Evolutionary conservation across 2,797 vertebrate species (phyloP), one percentile per base, ranked within the genome.

Genomic region (Chloroceryle amazona): DNA sequence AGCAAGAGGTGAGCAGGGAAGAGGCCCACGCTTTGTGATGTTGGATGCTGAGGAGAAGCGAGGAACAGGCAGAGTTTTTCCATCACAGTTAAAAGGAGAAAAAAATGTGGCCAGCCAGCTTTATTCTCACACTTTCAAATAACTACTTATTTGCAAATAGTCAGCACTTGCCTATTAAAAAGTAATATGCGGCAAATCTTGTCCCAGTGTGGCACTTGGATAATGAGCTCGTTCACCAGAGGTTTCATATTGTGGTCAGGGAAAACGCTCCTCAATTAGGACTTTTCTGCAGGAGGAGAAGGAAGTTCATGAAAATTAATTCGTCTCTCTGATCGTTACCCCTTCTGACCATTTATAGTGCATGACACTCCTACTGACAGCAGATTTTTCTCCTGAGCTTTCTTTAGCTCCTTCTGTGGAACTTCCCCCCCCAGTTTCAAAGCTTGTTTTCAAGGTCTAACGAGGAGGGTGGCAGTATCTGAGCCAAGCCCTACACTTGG

Each of bases 91-190:
- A 46, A 58, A 86, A 93, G 33, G 2, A 60, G n/a, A 51, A 25
- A 35, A 35, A 35, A 76, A 51, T 41, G 18, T 8, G 16, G 51
- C n/a, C 51, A 62, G 23, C 15, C 73, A 75, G 16, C 73, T 84
- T 74, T 75, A 39, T 68, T 88, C 76, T 75, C 58, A 18, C 1
- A 0, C 37, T 60, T 90, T 57, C 25, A 39, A n/a, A 29, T 75
- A 65, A 74, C 54, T 37, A 4, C 61, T 67, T 94, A 86, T 87
- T 91, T 96, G 84, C 91, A 94, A 96, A 92, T 13, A 92, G 84
- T 67, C 92, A 96, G 81, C 71, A 58, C 82, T 65, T 61, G 75
- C 86, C 78, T 52, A 63, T 89, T 96, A 82, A 71, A 90, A 94
- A 67, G 65, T 91, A 87, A 86, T 29, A 47, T 13, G 51, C 0